Evolutionary conservation across 2,113 vertebrate genomes (phyloP), one percentile per base, ranked within the genome.

Genomic region (Oplegnathus fasciatus): DNA sequence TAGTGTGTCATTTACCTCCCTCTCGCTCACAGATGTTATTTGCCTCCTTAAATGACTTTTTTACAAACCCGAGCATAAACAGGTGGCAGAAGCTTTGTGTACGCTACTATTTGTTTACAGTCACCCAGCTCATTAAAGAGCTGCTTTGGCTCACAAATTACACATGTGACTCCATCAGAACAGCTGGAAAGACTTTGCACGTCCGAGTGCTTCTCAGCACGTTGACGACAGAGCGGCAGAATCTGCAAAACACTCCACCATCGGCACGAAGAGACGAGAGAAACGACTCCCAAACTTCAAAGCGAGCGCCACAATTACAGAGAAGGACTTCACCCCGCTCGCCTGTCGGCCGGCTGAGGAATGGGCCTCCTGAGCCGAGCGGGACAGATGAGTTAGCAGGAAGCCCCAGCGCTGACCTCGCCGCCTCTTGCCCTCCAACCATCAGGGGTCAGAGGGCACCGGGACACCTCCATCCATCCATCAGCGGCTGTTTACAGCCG

Each of bases 1-100:
- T 97, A 97, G 96, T 95, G 96, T 95, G 95, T 97, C 97, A 97
- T 97, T 97, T 96, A 96, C 96, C 96, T 96, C 96, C 95, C 95
- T 84, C 96, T 96, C 95, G 96, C 95, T 96, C 95, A 95, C 96
- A 97, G 95, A 97, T 96, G 97, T 96, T 54, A 95, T 95, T 96
- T 94, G 94, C 96, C 96, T 95, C 95, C 28, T 94, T 44, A 20
- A 77, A 42, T 10, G 48, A 66, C 50, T 91, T 90, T 96, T 95
- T 94, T 5, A 90, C 95, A 93, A 95, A 96, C 94, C 95, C 95
- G 94, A 96, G 86, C 92, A 96, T 92, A 95, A 96, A 96, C 97
- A 97, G 96, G 96, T 97, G 96, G 96, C 93, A 94, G 92, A 86
- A 83, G 42, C 62, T 58, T 58, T 44, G 46, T 37, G 44, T 13